Conservation (phyloP, 2,797 vertebrate species). For the Enteromius fasciolatus region DNA sequence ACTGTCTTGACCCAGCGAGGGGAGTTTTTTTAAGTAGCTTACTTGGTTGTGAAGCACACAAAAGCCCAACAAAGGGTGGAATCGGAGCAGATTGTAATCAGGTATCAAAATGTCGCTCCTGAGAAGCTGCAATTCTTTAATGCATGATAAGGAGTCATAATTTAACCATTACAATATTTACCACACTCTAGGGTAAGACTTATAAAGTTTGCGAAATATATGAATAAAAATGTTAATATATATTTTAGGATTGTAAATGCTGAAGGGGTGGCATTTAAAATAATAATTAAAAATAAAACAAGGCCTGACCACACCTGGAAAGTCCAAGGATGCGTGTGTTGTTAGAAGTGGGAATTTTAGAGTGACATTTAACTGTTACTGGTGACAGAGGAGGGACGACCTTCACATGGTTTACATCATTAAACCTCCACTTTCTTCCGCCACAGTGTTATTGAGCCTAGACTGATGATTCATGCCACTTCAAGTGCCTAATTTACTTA, state of each 20-base stretch:
- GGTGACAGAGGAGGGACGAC: conserved; percentile 54
- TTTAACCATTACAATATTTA: conserved; percentile 22
- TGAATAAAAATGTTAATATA: not conserved
- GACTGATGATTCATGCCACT: conserved; percentile 26
- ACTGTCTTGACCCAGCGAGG: conserved; percentile 31
- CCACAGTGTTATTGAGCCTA: conserved; percentile 18
- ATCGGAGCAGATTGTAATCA: conserved; percentile 50
- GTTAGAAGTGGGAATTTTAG: conserved; percentile 59
- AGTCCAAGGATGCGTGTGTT: conserved; percentile 19
- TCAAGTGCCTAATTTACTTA: conserved; percentile 24
- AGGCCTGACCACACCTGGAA: conserved; percentile 29
- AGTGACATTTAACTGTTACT: conserved; percentile 74
- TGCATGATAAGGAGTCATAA: not conserved
- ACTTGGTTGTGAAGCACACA: conserved; percentile 47
- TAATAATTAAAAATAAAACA: not conserved
- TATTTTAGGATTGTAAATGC: not conserved
- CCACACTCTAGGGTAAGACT: not conserved
- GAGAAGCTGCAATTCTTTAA: conserved; percentile 3
- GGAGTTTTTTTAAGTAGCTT: conserved; percentile 13
- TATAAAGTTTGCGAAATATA: not conserved
- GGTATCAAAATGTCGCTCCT: conserved; percentile 33
- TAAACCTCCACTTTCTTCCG: conserved; percentile 24
- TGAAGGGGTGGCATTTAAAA: not conserved
- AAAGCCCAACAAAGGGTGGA: conserved; percentile 45
- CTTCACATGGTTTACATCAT: conserved; percentile 39